Conservation (phyloP, 1,140 invertebrate species). For the Pseudomyrmex flavicornis region DNA sequence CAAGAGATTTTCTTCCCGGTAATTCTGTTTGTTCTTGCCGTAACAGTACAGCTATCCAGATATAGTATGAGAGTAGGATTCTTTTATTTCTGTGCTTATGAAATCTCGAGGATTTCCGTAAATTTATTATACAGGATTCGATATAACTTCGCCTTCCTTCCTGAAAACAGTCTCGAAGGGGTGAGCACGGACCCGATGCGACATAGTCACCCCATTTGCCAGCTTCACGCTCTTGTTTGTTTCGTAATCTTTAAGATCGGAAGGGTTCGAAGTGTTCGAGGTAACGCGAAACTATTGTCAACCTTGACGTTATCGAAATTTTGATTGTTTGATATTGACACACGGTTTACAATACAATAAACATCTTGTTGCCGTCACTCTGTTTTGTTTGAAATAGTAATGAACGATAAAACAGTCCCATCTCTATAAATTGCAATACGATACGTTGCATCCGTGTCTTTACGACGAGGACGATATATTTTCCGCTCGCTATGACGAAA, state of each 20-base stretch:
- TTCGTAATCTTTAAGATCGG: constrained; percentile 86
- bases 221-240: constrained; percentile 83
- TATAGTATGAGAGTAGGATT: background rate
- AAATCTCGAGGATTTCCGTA: background rate
- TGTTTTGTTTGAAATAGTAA: background rate
- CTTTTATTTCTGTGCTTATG: background rate
- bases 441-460: background rate
- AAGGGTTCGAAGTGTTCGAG: constrained; percentile 78
- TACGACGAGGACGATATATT: constrained; percentile 72
- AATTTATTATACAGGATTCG: constrained; percentile 52
- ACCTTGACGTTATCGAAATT: background rate
- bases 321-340: too few relatives aligned
- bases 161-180: constrained; percentile 74
- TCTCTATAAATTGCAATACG: too few relatives aligned
- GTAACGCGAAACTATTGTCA: constrained; percentile 79
- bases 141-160: constrained; percentile 71
- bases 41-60: background rate
- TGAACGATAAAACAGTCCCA: background rate
- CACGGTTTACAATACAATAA: background rate
- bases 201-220: constrained; percentile 83
- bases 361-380: too few relatives aligned
- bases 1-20: background rate
- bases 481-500: constrained; percentile 51
- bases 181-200: constrained; percentile 63
- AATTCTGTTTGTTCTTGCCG: constrained; percentile 5